phyloP scores from a whole-genome alignment of 2,888 invertebrate genomes.

The Leptopterna dolabrata region DNA sequence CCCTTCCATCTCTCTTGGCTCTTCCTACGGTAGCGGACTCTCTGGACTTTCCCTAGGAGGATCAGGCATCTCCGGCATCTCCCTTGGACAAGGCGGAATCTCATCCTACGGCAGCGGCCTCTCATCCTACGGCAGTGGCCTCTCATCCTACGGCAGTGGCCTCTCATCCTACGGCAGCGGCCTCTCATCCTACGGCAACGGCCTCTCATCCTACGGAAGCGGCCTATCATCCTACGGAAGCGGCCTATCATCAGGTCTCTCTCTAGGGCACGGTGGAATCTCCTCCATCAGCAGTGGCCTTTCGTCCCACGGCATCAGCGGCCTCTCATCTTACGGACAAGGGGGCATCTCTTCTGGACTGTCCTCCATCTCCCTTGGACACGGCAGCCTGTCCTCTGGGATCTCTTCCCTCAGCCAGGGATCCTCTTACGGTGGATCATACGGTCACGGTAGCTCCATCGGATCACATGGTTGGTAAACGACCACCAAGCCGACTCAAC shows the following conservation, averaged over 20 bases:
- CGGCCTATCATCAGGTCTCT: background rate
- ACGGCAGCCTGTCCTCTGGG: slow-evolving; percentile 12
- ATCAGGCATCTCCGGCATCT: background rate
- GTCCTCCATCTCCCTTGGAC: slow-evolving; percentile 10
- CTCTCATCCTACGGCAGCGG: background rate
- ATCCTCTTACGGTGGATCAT: background rate
- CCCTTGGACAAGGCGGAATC: background rate
- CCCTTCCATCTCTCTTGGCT: background rate
- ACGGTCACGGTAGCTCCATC: background rate
- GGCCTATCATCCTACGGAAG: slow-evolving; percentile 18
- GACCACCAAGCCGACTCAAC: background rate
- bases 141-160: slow-evolving; percentile 37
- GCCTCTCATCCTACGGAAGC: slow-evolving; percentile 9
- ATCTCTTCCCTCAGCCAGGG: background rate
- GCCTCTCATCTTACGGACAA: background rate
- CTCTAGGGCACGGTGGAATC: background rate
- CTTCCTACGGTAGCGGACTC: background rate
- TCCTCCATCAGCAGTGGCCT: slow-evolving; percentile 19
- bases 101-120: background rate
- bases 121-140: slow-evolving; percentile 27
- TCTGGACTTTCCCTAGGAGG: background rate
- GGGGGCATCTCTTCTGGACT: slow-evolving; percentile 29
- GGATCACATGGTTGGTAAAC: slow-evolving; percentile 23
- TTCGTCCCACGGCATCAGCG: background rate
- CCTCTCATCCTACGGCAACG: background rate